phyloP scores from a whole-genome alignment of 2,888 invertebrate genomes.

The Apamea anceps region DNA sequence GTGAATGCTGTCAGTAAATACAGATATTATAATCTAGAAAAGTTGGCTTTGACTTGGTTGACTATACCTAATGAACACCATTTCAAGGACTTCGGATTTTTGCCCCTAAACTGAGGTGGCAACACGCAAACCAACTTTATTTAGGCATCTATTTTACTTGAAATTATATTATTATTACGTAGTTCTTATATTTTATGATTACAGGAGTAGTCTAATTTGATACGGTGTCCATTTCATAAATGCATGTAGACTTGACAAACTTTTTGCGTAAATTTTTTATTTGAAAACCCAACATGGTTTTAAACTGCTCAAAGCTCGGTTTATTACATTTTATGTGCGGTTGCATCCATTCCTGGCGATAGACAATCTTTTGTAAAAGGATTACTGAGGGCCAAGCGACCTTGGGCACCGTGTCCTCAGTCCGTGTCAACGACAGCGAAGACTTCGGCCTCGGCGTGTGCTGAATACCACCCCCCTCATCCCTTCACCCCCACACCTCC shows the following conservation, averaged over 20 bases:
- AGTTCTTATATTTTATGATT: neutral
- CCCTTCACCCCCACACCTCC: constrained; percentile 60
- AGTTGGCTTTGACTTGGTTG: constrained; percentile 10
- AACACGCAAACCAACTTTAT: constrained; percentile 20
- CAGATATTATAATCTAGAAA: constrained; percentile 21
- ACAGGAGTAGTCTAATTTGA: neutral
- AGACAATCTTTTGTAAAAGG: constrained; percentile 67
- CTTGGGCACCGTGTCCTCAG: constrained; percentile 85
- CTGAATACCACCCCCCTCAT: constrained; percentile 69
- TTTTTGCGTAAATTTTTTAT: constrained; percentile 4
- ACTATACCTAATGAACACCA: constrained; percentile 13
- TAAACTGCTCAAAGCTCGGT: neutral
- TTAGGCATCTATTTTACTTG: neutral
- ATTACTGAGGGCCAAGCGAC: constrained; percentile 77
- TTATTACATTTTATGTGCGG: constrained; percentile 42
- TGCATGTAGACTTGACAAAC: neutral
- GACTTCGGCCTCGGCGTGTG: constrained; percentile 77
- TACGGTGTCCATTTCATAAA: neutral
- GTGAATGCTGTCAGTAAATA: constrained; percentile 28
- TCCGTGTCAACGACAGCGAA: constrained; percentile 87
- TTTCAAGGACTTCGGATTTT: constrained; percentile 30
- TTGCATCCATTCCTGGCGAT: constrained; percentile 64
- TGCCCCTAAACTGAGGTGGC: constrained; percentile 1
- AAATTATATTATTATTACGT: neutral
- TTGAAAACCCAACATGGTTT: neutral